phyloP scores from a whole-genome alignment of 2,797 vertebrate species.

The Trachurus trachurus region DNA sequence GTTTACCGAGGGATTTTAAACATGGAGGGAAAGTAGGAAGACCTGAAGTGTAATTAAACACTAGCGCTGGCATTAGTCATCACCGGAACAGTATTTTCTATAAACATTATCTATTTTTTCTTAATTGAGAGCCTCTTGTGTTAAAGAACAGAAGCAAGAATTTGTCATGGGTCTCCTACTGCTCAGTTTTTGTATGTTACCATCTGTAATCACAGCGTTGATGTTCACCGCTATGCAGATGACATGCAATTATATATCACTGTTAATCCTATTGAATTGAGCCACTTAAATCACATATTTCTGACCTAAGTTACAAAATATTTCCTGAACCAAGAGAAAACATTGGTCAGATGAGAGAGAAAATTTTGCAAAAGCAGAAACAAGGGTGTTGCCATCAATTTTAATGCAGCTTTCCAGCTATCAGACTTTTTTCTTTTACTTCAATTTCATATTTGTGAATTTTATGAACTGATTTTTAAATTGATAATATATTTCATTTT shows the following conservation, averaged over 20 bases:
- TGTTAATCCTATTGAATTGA: background rate
- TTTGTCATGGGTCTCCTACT: background rate
- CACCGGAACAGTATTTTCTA: background rate
- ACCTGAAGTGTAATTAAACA: background rate
- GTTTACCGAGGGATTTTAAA: slow-evolving; percentile 1
- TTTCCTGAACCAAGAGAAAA: background rate
- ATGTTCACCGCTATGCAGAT: background rate
- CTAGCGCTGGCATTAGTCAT: background rate
- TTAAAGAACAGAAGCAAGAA: background rate
- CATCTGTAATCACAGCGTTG: background rate
- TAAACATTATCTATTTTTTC: background rate
- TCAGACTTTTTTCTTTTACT: too few species aligned
- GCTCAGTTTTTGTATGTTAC: background rate
- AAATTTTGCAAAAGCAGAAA: background rate
- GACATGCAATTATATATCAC: background rate
- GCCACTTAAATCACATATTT: background rate
- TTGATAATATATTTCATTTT: background rate
- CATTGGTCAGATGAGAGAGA: background rate
- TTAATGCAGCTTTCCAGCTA: background rate
- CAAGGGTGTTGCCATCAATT: rapidly evolving
- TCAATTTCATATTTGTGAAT: background rate
- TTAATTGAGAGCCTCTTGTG: background rate
- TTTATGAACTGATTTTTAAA: background rate
- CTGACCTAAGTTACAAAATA: too few species aligned
- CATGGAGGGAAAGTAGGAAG: background rate